Conservation (phyloP, 2,888 invertebrate genomes). For the Diarsia mendica region DNA sequence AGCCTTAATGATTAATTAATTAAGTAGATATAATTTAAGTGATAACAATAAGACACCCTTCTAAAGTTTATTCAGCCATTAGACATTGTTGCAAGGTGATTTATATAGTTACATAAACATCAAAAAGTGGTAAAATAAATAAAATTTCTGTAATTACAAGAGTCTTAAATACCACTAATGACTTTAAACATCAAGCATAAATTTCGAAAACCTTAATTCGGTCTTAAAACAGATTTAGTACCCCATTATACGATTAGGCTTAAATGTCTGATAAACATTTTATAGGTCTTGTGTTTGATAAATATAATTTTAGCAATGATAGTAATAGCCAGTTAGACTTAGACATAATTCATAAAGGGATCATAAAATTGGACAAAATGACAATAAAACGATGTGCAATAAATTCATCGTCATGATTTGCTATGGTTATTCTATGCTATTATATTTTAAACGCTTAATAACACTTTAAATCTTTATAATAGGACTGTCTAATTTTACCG, state of each 20-base stretch:
- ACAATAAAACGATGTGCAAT: slow-evolving; percentile 54
- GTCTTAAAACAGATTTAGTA: slow-evolving; percentile 49
- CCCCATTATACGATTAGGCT: slow-evolving; percentile 57
- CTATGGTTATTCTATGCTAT: slow-evolving; percentile 48
- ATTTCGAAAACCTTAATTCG: slow-evolving; percentile 43
- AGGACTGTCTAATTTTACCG: not conserved
- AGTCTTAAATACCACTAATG: slow-evolving; percentile 29
- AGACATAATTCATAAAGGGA: slow-evolving; percentile 47
- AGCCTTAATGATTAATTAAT: no score
- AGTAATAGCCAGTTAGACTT: slow-evolving; percentile 43
- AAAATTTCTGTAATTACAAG: slow-evolving; percentile 3
- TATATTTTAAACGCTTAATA: slow-evolving; percentile 50
- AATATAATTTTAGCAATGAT: slow-evolving; percentile 47
- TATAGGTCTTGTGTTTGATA: slow-evolving; percentile 43
- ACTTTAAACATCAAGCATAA: slow-evolving; percentile 31
- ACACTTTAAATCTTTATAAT: slow-evolving; percentile 39
- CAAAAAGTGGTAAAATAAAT: not conserved
- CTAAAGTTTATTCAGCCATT: not conserved
- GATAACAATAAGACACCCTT: not conserved
- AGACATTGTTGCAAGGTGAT: not conserved
- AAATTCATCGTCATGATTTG: slow-evolving; percentile 58
- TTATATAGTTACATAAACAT: not conserved
- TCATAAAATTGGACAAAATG: slow-evolving; percentile 52
- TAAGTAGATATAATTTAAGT: not conserved
- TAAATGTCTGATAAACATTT: slow-evolving; percentile 49